Evolutionary conservation across 2,797 vertebrate species (phyloP).

Genomic region (Propithecus perrieri): DNA sequence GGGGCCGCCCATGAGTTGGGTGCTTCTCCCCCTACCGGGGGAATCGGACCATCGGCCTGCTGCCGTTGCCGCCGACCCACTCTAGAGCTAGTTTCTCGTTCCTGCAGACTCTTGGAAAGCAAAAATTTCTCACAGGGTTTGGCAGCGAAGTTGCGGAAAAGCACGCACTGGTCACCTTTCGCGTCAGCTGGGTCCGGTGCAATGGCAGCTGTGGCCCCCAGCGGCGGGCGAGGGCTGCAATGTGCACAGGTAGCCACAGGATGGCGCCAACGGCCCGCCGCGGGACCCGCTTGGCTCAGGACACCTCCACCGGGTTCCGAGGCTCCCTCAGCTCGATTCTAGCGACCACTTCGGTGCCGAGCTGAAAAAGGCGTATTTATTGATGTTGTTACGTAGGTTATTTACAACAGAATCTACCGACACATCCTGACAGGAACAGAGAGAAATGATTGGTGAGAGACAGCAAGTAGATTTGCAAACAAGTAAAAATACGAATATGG

Average conservation of each 20-base stretch:
- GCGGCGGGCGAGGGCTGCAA: background rate
- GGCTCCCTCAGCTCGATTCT: fast-evolving
- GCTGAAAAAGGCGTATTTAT: background rate
- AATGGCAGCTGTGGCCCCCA: fast-evolving
- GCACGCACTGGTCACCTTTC: too few species aligned
- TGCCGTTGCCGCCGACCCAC: background rate
- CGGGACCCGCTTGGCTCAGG: fast-evolving
- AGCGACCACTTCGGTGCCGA: background rate
- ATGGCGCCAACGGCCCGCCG: background rate
- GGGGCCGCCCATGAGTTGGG: fast-evolving
- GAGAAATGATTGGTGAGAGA: background rate
- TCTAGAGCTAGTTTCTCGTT: background rate
- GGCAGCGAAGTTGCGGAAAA: too few species aligned
- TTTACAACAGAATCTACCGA: background rate
- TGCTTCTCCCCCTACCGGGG: too few species aligned
- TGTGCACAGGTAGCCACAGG: background rate
- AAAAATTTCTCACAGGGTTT: background rate
- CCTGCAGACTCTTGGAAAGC: background rate
- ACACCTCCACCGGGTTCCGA: fast-evolving
- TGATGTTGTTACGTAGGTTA: background rate
- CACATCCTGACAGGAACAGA: background rate
- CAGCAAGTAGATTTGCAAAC: background rate
- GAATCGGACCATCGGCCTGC: fast-evolving
- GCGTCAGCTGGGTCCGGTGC: fast-evolving
- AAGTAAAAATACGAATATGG: background rate